phyloP scores from a whole-genome alignment of 2,888 invertebrate species.

The Parnassius mnemosyne region DNA sequence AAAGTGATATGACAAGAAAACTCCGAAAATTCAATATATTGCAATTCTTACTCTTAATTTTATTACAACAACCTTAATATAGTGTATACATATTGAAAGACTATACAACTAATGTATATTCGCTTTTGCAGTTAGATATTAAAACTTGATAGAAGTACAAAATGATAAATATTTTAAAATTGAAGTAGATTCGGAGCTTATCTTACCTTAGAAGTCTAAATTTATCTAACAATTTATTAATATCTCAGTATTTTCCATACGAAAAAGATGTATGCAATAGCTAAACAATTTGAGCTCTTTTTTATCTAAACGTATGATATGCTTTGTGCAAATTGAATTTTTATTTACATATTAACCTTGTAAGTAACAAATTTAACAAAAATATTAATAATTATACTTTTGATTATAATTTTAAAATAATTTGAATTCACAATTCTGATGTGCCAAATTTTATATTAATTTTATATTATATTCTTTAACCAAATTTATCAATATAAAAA shows the following conservation, averaged over 20 bases:
- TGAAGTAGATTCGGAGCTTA: constrained; percentile 14
- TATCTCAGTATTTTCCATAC: constrained; percentile 16
- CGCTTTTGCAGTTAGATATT: constrained; percentile 9
- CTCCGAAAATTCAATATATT: constrained; percentile 20
- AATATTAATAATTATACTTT: constrained; percentile 19
- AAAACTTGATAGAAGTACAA: constrained; percentile 17
- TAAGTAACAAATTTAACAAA: constrained; percentile 28
- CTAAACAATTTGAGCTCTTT: constrained; percentile 28
- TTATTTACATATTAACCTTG: constrained; percentile 26
- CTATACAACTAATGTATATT: constrained; percentile 18
- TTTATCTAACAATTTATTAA: constrained; percentile 25
- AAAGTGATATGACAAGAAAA: constrained; percentile 28
- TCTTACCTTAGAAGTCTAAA: constrained; percentile 16
- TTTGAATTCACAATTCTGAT: constrained; percentile 18
- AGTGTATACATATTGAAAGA: constrained; percentile 18
- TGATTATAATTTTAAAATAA: constrained; percentile 21
- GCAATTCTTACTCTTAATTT: constrained; percentile 15
- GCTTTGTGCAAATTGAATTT: constrained; percentile 23
- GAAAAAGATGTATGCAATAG: constrained; percentile 15
- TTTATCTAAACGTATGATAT: constrained; percentile 30
- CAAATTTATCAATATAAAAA: constrained; percentile 20
- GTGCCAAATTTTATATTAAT: constrained; percentile 22
- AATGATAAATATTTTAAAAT: constrained; percentile 17
- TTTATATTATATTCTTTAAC: constrained; percentile 16
- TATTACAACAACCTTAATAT: constrained; percentile 17